Conservation (phyloP, 2,797 vertebrate genomes). For the Eulemur coronatus region DNA sequence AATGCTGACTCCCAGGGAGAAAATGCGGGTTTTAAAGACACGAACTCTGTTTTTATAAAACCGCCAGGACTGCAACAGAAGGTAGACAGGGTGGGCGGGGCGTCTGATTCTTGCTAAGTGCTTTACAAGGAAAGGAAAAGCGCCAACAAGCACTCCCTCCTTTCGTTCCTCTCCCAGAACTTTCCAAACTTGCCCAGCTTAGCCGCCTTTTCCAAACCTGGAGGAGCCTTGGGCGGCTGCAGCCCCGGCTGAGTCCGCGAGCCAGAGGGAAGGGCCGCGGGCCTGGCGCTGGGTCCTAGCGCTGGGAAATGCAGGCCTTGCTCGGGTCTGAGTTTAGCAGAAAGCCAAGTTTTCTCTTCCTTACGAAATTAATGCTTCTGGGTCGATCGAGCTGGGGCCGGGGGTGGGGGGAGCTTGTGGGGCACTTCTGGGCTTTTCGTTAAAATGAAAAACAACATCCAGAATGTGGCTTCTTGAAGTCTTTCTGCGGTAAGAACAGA, state of each 20-base stretch:
- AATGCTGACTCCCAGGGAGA: not conserved
- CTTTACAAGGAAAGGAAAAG: not conserved
- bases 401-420: not conserved
- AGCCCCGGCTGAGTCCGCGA: fast-evolving
- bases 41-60: not conserved
- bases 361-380: not conserved
- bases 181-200: not conserved
- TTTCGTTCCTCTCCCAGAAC: not conserved
- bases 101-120: not conserved
- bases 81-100: not conserved
- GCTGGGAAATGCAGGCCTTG: not conserved
- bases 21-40: constrained; percentile 5
- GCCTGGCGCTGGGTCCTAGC: not conserved
- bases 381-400: not conserved
- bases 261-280: not conserved
- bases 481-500: not conserved
- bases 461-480: not conserved
- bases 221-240: not conserved
- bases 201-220: not conserved
- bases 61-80: not conserved
- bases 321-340: not conserved
- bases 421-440: not conserved
- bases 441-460: not conserved
- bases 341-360: not conserved
- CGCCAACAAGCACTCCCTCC: fast-evolving